Evolutionary conservation across 2,888 invertebrate species (phyloP), one percentile per base, ranked within the genome.

Genomic region (Zaprionus lineosus): DNA sequence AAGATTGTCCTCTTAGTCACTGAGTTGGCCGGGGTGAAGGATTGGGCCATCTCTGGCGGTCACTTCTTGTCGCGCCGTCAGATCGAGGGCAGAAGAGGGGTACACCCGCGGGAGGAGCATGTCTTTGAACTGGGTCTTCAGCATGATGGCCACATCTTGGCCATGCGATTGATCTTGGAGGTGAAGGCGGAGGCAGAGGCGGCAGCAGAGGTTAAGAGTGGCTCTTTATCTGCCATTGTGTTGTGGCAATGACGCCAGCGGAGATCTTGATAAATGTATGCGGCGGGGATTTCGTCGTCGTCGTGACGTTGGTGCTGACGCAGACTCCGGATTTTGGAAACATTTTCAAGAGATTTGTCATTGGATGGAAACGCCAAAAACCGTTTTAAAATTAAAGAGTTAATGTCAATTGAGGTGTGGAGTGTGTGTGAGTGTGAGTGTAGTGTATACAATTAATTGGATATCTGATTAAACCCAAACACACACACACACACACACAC

Each of bases 311-410:
- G 72, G 16, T 21, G 41, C 50, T 68, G 68, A 68, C 72, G 72
- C 67, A 55, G 46, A 48, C 9, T 11, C 18, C 14, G 11, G 14
- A 41, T n/a, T n/a, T n/a, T n/a, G n/a, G n/a, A n/a, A n/a, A n/a
- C 19, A 37, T n/a, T n/a, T n/a, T 56, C 75, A 67, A 82, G 59
- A 44, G 75, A 40, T 61, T 78, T 78, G 83, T 78, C 77, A 84
- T 84, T 82, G 77, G 61, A 41, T 67, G 63, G 78, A 68, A 44
- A 51, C 61, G 51, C 9, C 16, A 18, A 33, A 19, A 40, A 56
- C 34, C 21, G 52, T 46, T 46, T 39, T n/a, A 34, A 34, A 59
- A 39, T 36, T 55, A 7, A 66, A 59, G 39, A 41, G 36, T 19
- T 44, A 43, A 34, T 53, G 51, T 51, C 19, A 52, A 50, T 24